These are phyloP conservation scores for Daubentonia madagascariensis DNA, from an alignment of 2,113 vertebrate species.

Conservation along the genomic window DNA sequence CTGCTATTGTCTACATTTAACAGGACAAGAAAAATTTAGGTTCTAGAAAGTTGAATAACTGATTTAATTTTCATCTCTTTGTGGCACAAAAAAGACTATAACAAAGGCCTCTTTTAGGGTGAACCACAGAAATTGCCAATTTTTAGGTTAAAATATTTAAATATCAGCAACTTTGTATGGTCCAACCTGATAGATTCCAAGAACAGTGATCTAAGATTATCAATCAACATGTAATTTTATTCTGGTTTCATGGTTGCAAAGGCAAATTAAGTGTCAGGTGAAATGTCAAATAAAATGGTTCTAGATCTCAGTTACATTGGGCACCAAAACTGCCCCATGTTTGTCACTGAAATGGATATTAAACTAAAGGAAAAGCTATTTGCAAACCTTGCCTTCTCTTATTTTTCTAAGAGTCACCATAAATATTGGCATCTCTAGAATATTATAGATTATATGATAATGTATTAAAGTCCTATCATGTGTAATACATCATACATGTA, in stretches of 20 bases:
- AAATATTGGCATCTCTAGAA: background rate
- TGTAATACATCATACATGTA: background rate
- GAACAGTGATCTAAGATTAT: background rate
- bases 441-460: background rate
- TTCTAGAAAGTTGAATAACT: background rate
- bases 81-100: background rate
- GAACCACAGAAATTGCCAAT: background rate
- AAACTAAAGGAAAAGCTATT: background rate
- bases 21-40: background rate
- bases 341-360: conserved; percentile 20
- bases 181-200: background rate
- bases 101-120: background rate
- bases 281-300: conserved; percentile 67
- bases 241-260: conserved; percentile 61
- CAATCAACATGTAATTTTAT: conserved; percentile 58
- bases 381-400: background rate
- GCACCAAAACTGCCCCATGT: background rate
- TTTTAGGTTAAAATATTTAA: conserved; percentile 26
- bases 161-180: background rate
- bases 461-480: background rate
- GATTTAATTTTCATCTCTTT: background rate
- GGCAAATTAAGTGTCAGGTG: conserved; percentile 59
- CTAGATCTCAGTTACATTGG: conserved; percentile 10
- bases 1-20: background rate
- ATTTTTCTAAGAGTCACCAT: background rate